Evolutionary conservation across 1,140 invertebrate genomes (phyloP).

Genomic region (Neocloeon triangulifer): DNA sequence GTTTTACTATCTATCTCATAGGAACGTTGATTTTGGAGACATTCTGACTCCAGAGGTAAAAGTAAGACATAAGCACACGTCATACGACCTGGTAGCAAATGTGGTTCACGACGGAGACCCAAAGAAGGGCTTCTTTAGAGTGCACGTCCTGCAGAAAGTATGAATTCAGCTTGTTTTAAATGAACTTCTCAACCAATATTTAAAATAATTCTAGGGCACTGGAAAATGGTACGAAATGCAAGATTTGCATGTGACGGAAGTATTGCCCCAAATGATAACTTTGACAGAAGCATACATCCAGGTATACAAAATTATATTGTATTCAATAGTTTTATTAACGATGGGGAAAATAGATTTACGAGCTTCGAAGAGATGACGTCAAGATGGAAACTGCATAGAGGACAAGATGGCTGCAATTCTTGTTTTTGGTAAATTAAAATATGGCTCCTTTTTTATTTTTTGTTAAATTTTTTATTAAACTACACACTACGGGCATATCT

Average conservation of each 20-base stretch:
- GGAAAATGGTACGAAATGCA: slow-evolving; percentile 88
- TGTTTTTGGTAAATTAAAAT: no score
- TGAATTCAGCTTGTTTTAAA: no score
- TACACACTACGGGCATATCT: no score
- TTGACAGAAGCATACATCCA: slow-evolving; percentile 98
- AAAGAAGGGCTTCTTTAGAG: slow-evolving; percentile 79
- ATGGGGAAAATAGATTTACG: no score
- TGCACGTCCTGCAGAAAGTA: slow-evolving; percentile 88
- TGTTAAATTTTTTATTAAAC: no score
- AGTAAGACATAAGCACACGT: slow-evolving; percentile 52
- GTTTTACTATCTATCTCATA: slow-evolving; percentile 19
- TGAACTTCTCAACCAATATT: slow-evolving; percentile 1
- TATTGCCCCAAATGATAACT: slow-evolving; percentile 98
- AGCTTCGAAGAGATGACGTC: no score
- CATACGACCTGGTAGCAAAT: slow-evolving; percentile 93
- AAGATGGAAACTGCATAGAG: no score
- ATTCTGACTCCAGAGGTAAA: slow-evolving; percentile 70
- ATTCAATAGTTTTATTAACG: no score
- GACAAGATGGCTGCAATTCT: no score
- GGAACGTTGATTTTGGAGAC: slow-evolving; percentile 94
- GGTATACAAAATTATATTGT: slow-evolving; percentile 12
- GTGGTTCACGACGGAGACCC: slow-evolving; percentile 97
- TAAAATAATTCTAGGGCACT: slow-evolving; percentile 25
- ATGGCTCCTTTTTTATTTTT: no score
- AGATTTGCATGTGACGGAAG: slow-evolving; percentile 94